These are phyloP conservation scores for Acanthopleura granulata DNA, from an alignment of 2,888 invertebrate species.

Conservation along the genomic window DNA sequence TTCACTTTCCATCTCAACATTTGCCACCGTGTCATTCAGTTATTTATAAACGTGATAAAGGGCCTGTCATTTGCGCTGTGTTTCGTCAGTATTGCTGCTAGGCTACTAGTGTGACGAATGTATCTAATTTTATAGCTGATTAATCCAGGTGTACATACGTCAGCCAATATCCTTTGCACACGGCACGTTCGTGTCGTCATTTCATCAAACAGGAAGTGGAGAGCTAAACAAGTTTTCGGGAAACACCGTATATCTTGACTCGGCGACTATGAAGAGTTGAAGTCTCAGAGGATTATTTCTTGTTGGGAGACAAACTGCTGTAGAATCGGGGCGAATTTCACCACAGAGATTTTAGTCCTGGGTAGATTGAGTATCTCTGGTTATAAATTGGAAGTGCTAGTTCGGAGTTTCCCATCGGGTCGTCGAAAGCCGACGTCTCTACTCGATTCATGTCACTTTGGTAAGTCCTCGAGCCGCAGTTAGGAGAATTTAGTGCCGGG, in stretches of 20 bases:
- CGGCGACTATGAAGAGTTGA: not conserved
- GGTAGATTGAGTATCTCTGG: not conserved
- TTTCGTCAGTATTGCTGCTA: too few relatives aligned
- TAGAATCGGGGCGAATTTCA: too few relatives aligned
- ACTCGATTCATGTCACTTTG: conserved; percentile 13
- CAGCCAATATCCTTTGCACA: conserved; percentile 11
- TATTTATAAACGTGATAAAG: too few relatives aligned
- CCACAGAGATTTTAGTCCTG: too few relatives aligned
- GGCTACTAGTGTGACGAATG: too few relatives aligned
- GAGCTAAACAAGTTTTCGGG: not conserved
- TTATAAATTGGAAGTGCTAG: not conserved
- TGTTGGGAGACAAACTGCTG: not conserved
- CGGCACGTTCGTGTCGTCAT: conserved; percentile 5
- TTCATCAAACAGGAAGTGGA: conserved; percentile 5
- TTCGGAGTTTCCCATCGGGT: not conserved
- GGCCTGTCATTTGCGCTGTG: too few relatives aligned
- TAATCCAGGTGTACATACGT: not conserved
- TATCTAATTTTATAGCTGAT: too few relatives aligned
- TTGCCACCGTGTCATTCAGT: too few relatives aligned
- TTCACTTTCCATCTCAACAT: too few relatives aligned
- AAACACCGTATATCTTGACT: conserved; percentile 15
- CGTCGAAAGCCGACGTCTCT: not conserved
- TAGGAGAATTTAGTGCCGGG: conserved; percentile 1
- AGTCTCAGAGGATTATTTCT: not conserved
- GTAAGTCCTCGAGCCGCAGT: not conserved